Percentiles rank a stretch among this genome's conserved stretches.
These are phyloP conservation scores for Frieseomelitta varia DNA, from an alignment of 1,140 invertebrate genomes.

Conservation along the genomic window DNA sequence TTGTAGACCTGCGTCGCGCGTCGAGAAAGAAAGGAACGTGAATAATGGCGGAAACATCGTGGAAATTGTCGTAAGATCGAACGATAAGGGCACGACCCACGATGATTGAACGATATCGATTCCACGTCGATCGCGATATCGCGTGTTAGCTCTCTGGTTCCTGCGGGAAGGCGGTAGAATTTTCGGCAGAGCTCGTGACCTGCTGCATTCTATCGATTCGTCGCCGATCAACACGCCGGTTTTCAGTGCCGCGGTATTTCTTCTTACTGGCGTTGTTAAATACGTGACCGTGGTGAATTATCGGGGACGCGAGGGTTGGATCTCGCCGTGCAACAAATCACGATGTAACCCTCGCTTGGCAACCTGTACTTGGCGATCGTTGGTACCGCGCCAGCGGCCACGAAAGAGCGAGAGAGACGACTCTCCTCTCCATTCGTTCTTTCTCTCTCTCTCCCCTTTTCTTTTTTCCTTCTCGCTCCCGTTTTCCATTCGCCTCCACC, in stretches of 20 bases:
- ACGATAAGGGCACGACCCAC: background rate
- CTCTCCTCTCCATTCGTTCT: background rate
- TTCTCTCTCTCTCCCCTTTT: background rate
- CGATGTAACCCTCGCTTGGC: slow-evolving; percentile 13
- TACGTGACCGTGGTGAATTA: background rate
- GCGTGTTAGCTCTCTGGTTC: no score
- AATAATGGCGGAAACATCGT: background rate
- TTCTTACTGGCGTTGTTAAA: background rate
- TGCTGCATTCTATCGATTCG: slow-evolving; percentile 11
- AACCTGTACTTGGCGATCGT: slow-evolving; percentile 3
- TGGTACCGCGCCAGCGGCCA: slow-evolving; percentile 21
- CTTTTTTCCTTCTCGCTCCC: no score
- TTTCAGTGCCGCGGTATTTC: slow-evolving; percentile 4
- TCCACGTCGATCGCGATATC: background rate
- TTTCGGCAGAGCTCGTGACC: background rate
- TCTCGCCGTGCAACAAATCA: slow-evolving; percentile 25
- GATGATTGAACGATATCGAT: background rate
- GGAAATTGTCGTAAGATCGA: background rate
- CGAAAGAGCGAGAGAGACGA: background rate
- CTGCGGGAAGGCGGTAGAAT: no score
- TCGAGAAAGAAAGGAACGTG: background rate
- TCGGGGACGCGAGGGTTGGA: background rate
- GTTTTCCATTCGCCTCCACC: background rate
- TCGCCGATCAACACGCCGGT: background rate
- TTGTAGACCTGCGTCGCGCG: no score